These are phyloP conservation scores for Ophion obscuratus DNA, from an alignment of 2,888 invertebrate genomes.

Conservation along the genomic window DNA sequence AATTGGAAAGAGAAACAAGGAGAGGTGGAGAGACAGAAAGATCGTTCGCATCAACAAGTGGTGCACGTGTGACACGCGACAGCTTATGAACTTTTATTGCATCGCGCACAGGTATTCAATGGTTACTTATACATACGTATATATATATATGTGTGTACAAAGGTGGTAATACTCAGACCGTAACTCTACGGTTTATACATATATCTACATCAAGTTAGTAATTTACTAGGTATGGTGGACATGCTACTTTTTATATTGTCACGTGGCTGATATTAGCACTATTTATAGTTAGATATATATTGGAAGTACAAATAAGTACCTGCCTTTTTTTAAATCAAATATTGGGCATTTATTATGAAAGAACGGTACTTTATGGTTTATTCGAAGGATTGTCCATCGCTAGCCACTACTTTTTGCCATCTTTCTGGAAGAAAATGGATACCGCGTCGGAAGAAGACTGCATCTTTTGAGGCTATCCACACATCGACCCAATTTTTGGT, in stretches of 20 bases:
- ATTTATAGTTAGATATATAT: no score
- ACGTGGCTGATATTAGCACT: no score
- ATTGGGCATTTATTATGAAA: no score
- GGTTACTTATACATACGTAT: conserved; percentile 25
- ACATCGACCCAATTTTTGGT: no score
- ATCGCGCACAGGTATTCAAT: conserved; percentile 48
- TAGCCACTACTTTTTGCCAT: no score
- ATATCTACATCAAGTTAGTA: conserved; percentile 1
- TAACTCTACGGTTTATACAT: conserved; percentile 23
- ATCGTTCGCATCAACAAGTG: conserved; percentile 71
- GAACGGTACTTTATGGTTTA: no score
- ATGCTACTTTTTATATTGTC: neutral
- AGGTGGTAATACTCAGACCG: conserved; percentile 12
- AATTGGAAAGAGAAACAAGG: conserved; percentile 7
- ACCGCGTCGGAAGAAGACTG: no score
- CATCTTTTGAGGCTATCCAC: no score
- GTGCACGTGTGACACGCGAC: conserved; percentile 65
- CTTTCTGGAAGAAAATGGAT: no score
- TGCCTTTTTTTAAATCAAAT: no score
- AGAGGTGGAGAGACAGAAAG: conserved; percentile 39
- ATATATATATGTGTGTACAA: conserved; percentile 17
- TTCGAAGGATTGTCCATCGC: no score
- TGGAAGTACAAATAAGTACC: no score
- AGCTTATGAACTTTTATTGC: conserved; percentile 60
- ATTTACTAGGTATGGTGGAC: neutral